These are phyloP conservation scores for Meloidogyne exigua DNA, from an alignment of 1,140 invertebrate genomes.

Conservation along the genomic window DNA sequence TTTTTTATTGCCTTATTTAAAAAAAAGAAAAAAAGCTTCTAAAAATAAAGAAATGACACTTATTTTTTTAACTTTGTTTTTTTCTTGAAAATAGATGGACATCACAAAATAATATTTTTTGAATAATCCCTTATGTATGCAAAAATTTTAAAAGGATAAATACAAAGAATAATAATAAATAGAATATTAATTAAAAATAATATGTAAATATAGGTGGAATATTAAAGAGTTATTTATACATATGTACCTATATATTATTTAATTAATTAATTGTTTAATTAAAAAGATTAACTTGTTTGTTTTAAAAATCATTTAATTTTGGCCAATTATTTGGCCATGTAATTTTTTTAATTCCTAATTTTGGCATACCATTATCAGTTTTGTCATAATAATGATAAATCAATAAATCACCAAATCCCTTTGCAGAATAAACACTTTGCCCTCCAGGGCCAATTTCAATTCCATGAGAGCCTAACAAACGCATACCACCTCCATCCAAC, in stretches of 20 bases:
- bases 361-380: constrained; percentile 16
- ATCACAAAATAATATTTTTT: neutral
- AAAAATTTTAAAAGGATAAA: neutral
- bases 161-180: too few species aligned
- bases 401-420: constrained; percentile 1
- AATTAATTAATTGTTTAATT: too few species aligned
- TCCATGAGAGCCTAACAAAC: constrained; percentile 18
- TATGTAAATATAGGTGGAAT: too few species aligned
- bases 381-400: constrained; percentile 24
- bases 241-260: too few species aligned
- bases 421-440: neutral
- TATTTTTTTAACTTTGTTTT: neutral
- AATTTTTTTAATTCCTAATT: constrained; percentile 18
- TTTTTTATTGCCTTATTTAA: neutral
- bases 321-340: constrained; percentile 11
- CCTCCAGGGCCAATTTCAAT: constrained; percentile 21
- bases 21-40: neutral
- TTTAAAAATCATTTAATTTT: neutral
- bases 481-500: constrained; percentile 16
- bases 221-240: too few species aligned
- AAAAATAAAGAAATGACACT: constrained; percentile 2
- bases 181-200: too few species aligned
- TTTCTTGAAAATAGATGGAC: neutral
- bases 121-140: neutral
- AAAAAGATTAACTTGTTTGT: neutral